Evolutionary conservation across 2,113 vertebrate species (phyloP), one percentile per base, ranked within the genome.

Genomic region (Pelobates fuscus): DNA sequence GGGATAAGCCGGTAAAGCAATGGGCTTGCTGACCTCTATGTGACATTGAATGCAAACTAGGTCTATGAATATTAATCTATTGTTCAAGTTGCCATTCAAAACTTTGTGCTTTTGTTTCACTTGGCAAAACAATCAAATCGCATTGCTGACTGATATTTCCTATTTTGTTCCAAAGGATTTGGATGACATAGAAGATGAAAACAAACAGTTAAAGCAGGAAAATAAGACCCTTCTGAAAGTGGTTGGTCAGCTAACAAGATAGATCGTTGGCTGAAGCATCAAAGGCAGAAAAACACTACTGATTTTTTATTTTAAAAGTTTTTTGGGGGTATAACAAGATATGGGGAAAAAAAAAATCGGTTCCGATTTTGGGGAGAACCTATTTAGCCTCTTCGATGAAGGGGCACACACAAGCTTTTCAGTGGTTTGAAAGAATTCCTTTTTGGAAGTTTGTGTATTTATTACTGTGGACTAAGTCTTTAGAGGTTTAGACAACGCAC

Each of bases 141-240:
- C n/a, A n/a, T n/a, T n/a, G n/a, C n/a, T n/a, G n/a, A n/a, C n/a
- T n/a, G n/a, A n/a, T 58, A 61, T 64, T 80, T 72, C 67, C 71
- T 43, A 58, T 65, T 82, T 78, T 17, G 67, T 81, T 66, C 54
- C 24, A 55, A 84, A 99, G 97, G 97, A 99, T 76, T 91, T 99
- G 81, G 97, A 99, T 83, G 97, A 99, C 81, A 92, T 98, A 60
- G 97, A 99, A 86, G 97, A 99, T 52, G 97, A 99, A 90, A 98
- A 98, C 18, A 96, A 99, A 82, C 97, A 99, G 64, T 89, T 99
- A 77, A 98, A 98, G 84, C 96, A 99, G 80, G 97, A 99, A 91
- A 99, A 99, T 86, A 98, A 98, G 91, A 99, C 97, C 71, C 94
- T 99, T 84, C 93, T 99, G 87, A 98, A 98, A 88, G 97, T 99